These are phyloP conservation scores for Drosophila dives DNA, from an alignment of 2,888 invertebrate species.

Conservation along the genomic window DNA sequence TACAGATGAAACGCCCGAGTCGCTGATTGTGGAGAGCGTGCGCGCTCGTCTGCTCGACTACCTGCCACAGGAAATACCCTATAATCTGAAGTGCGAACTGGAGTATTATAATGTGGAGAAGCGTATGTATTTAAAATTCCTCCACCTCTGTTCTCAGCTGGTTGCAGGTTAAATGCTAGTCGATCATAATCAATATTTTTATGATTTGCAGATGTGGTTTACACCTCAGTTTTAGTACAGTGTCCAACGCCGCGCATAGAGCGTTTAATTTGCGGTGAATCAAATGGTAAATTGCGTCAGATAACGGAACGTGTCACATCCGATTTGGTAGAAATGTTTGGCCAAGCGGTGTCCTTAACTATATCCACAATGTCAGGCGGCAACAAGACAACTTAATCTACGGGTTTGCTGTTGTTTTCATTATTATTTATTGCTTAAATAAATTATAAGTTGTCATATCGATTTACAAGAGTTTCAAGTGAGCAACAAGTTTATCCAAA, in stretches of 20 bases:
- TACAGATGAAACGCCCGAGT: conserved; percentile 90
- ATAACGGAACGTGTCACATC: conserved; percentile 89
- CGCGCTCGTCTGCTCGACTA: conserved; percentile 93
- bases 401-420: conserved; percentile 6
- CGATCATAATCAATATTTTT: background rate
- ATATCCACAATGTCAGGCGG: conserved; percentile 73
- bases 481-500: conserved; percentile 88
- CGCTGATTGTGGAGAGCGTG: conserved; percentile 90
- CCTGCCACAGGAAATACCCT: conserved; percentile 94
- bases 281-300: conserved; percentile 89
- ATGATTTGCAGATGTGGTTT: conserved; percentile 85
- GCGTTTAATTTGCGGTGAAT: conserved; percentile 88
- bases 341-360: conserved; percentile 86
- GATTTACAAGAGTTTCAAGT: conserved; percentile 87
- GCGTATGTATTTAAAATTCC: conserved; percentile 77
- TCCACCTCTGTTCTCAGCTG: background rate
- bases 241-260: conserved; percentile 88
- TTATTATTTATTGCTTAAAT: conserved; percentile 25
- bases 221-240: conserved; percentile 87
- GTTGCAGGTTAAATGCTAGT: background rate
- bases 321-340: conserved; percentile 88
- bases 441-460: conserved; percentile 12
- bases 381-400: conserved; percentile 42
- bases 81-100: conserved; percentile 88
- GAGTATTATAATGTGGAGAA: conserved; percentile 89